Conservation (phyloP, 2,113 vertebrate genomes). For the Oplegnathus fasciatus region DNA sequence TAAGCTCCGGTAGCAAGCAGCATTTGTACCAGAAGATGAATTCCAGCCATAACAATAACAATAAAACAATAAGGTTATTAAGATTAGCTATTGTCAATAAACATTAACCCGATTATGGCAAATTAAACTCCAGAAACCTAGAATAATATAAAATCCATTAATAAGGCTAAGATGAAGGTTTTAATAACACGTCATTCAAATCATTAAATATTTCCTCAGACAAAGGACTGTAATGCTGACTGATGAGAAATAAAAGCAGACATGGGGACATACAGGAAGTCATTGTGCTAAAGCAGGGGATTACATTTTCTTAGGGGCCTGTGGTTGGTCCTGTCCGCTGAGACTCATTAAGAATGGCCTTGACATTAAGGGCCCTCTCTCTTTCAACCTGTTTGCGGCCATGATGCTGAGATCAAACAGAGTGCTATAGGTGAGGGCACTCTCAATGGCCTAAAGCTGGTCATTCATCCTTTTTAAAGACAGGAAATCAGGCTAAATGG, state of each 20-base stretch:
- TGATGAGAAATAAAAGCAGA: constrained; percentile 43
- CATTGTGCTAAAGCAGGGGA: constrained; percentile 61
- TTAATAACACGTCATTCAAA: constrained; percentile 26
- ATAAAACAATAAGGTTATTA: constrained; percentile 54
- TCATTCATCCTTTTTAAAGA: constrained; percentile 84
- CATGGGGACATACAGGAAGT: constrained; percentile 65
- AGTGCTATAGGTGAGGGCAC: constrained; percentile 76
- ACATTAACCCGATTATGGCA: constrained; percentile 60
- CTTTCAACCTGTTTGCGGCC: constrained; percentile 78
- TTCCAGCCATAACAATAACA: constrained; percentile 47
- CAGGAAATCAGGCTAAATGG: constrained; percentile 85
- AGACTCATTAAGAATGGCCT: constrained; percentile 80
- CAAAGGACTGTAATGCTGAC: not conserved
- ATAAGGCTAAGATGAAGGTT: not conserved
- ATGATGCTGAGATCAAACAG: constrained; percentile 83
- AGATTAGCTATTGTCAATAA: constrained; percentile 53
- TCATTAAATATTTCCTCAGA: constrained; percentile 32
- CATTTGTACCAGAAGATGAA: constrained; percentile 38
- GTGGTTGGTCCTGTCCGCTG: constrained; percentile 73
- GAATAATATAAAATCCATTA: constrained; percentile 41
- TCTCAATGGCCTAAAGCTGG: constrained; percentile 81
- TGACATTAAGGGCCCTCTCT: constrained; percentile 81
- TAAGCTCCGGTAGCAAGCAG: constrained; percentile 13
- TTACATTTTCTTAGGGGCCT: constrained; percentile 71
- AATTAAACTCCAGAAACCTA: constrained; percentile 55